Conservation (phyloP, 2,888 invertebrate species). For the Rhagonycha lutea region DNA sequence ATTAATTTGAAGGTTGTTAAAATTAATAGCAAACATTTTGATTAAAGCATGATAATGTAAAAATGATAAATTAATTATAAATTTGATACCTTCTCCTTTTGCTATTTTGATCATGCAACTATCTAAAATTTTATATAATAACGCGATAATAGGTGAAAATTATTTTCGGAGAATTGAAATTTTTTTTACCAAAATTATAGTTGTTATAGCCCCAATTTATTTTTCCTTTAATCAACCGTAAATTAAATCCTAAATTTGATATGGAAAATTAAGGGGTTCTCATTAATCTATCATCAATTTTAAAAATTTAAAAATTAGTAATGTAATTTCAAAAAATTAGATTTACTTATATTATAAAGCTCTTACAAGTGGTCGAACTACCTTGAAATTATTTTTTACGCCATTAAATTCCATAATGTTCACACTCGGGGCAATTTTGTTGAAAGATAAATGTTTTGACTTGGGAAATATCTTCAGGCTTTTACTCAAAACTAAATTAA, state of each 20-base stretch:
- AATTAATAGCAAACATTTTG: not conserved
- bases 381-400: not conserved
- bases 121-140: not conserved
- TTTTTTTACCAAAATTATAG: not conserved
- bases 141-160: not conserved
- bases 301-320: not conserved
- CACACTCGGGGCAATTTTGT: not conserved
- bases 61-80: not conserved
- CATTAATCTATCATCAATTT: not conserved
- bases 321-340: not conserved
- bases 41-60: not conserved
- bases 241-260: not conserved
- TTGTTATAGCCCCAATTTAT: not conserved
- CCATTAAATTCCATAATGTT: not conserved
- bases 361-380: not conserved
- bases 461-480: conserved; percentile 15
- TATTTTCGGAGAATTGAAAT: not conserved
- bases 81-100: not conserved
- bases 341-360: not conserved
- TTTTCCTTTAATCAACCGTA: not conserved
- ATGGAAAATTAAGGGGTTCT: not conserved
- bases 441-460: conserved; percentile 18
- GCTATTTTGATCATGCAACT: not conserved
- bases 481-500: not conserved
- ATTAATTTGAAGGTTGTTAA: not conserved